These are phyloP conservation scores for Diachasmimorpha longicaudata DNA, from an alignment of 1,140 invertebrate genomes.

Conservation along the genomic window DNA sequence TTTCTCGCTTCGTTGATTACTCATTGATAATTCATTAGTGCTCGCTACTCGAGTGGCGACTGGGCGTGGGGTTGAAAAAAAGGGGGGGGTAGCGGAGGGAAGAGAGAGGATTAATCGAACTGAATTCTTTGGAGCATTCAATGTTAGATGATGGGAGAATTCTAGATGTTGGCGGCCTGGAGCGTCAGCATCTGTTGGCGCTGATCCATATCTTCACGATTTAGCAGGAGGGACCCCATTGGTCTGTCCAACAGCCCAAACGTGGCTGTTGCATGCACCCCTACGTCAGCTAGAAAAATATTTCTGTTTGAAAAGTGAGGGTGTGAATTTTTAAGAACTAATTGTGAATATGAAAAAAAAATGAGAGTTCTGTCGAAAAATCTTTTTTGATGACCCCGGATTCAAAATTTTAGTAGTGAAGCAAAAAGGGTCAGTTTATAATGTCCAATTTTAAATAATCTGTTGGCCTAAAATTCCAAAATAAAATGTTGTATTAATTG, in stretches of 20 bases:
- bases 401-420: not conserved
- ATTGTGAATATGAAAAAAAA: not conserved
- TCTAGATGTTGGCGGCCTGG: conserved; percentile 65
- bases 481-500: too few species aligned
- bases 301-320: not conserved
- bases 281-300: conserved; percentile 54
- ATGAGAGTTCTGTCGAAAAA: not conserved
- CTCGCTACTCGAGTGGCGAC: not conserved
- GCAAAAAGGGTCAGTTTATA: too few species aligned
- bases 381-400: not conserved
- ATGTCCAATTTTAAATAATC: too few species aligned
- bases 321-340: not conserved
- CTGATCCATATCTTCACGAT: conserved; percentile 65
- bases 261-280: conserved; percentile 57
- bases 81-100: too few species aligned
- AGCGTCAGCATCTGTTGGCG: conserved; percentile 64
- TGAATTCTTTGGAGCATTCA: conserved; percentile 14
- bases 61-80: not conserved
- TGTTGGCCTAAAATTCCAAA: too few species aligned
- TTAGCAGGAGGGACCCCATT: conserved; percentile 61
- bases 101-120: not conserved
- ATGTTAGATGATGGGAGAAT: not conserved
- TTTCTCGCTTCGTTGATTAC: not conserved
- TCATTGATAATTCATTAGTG: not conserved
- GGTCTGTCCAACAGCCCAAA: conserved; percentile 44